Evolutionary conservation across 2,888 invertebrate species (phyloP).

Genomic region (Hyposoter dolosus): DNA sequence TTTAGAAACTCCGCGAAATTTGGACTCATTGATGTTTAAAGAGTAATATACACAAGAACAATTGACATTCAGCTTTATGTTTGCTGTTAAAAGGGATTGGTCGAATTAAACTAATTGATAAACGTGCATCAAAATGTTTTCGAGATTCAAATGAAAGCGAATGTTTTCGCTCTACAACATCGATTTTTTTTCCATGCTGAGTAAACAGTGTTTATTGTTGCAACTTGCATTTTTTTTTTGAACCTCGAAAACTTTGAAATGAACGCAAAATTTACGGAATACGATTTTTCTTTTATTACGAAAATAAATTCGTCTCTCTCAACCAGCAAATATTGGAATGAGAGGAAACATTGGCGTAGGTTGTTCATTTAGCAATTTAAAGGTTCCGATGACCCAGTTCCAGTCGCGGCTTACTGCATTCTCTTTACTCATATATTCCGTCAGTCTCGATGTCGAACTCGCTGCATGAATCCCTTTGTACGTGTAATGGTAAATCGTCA

Average conservation of each 20-base stretch:
- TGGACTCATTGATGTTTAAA: not conserved
- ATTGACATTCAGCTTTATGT: not conserved
- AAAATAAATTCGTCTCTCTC: not conserved
- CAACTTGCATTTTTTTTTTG: not conserved
- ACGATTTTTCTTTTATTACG: not conserved
- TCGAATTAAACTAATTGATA: not conserved
- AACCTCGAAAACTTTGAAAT: not conserved
- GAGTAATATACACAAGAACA: not conserved
- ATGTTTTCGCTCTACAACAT: not conserved
- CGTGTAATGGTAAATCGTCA: not conserved
- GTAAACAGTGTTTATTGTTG: not conserved
- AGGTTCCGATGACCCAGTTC: conserved; percentile 26
- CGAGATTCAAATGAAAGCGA: not conserved
- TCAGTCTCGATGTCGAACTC: conserved; percentile 4
- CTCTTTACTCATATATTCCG: conserved; percentile 18
- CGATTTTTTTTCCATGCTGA: not conserved
- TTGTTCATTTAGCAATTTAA: conserved; percentile 11
- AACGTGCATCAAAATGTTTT: not conserved
- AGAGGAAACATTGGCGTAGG: conserved; percentile 19
- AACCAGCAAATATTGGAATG: not conserved
- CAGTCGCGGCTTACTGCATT: not conserved
- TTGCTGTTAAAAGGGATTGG: not conserved
- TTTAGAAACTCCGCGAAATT: conserved; percentile 3
- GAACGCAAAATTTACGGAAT: not conserved
- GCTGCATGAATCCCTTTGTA: not conserved